Base-by-base conservation (phyloP, 2,888 invertebrate species). In the Amphipoea lucens region DNA sequence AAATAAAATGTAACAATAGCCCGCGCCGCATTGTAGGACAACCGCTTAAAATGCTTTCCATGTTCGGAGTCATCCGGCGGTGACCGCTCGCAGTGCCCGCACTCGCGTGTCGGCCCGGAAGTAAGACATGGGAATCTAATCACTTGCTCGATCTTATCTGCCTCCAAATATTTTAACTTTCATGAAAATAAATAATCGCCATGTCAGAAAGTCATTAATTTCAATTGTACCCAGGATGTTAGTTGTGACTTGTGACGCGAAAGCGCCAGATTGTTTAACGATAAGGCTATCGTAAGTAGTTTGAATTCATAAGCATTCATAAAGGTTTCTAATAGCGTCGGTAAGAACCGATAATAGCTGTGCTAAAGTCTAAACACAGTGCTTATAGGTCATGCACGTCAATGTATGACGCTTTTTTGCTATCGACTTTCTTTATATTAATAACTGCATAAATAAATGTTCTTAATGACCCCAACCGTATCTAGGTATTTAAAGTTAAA, bases 21-120 rank as follows among this genome's bases (percentile, higher is more conserved):
- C 76, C 62, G 79, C 82, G 88, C 90, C 92, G 90, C 93, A 93
- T 93, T 94, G 93, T 94, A 94, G 94, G 93, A 91, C 91, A 90
- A 91, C 90, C 93, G 95, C 95, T 96, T 97, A 97, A 97, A 97
- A 97, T 96, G 96, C 96, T 96, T 96, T 96, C 94, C 96, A 94
- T 97, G 96, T 97, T 94, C 91, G 90, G 91, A 89, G 91, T 92
- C 95, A 94, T 96, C 96, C 96, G 96, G 93, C 91, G 91, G 89
- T 90, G 93, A 91, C 92, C 91, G 91, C 68, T 68, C 42, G 81
- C 73, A 57, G 78, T 84, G 88, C 90, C 89, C 90, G 89, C 90
- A 88, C 90, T 85, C 81, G 81, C 85, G 65, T 45, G 74, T 84
- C 89, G 86, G 90, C 82, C 93, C 95, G 96, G 96, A 96, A 96